Evolutionary conservation across 2,797 vertebrate species (phyloP), one percentile per base, ranked within the genome.

Genomic region (Amblyopsis hoosieri): DNA sequence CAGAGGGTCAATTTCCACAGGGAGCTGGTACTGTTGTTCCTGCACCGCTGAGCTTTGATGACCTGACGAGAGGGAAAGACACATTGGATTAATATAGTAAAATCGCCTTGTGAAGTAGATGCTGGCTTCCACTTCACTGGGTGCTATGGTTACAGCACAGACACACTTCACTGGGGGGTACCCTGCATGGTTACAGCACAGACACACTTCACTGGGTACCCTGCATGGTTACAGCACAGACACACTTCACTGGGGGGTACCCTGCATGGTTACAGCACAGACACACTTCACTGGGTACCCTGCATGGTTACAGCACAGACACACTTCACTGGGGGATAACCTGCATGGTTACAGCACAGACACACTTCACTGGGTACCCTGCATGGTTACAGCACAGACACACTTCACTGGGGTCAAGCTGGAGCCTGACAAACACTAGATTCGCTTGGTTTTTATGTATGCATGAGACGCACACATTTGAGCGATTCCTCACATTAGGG

Each of bases 1-100:
- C 91, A 99, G 93, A 89, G 96, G 96, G 94, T 99, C 98, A 84
- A 99, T 99, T 93, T 99, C 98, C 94, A 99, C 97, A 72, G 98
- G 97, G 93, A 99, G 94, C 94, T 98, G 97, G 95, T 98, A 98
- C 91, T 95, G 95, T 93, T 98, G 96, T 90, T 98, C 97, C 84
- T 96, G 95, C 79, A 93, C 92, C 72, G 95, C 72, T 69, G 91
- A 92, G 93, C 94, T 92, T 93, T 97, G 96, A 94, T 98, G 96
- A 94, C 95, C 97, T 99, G 91, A 81, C 80, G 87, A 82, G 92
- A 93, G 84, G 89, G 88, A 85, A 86, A 93, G 82, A 92, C 78
- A 92, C 90, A 87, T 64, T 76, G 74, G 78, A 84, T 84, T 85
- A 86, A 86, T 86, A 84, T 76, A 83, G 75, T 66, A 84, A 84